Conservation (phyloP, 2,888 invertebrate genomes). For the Chorisops tibialis region DNA sequence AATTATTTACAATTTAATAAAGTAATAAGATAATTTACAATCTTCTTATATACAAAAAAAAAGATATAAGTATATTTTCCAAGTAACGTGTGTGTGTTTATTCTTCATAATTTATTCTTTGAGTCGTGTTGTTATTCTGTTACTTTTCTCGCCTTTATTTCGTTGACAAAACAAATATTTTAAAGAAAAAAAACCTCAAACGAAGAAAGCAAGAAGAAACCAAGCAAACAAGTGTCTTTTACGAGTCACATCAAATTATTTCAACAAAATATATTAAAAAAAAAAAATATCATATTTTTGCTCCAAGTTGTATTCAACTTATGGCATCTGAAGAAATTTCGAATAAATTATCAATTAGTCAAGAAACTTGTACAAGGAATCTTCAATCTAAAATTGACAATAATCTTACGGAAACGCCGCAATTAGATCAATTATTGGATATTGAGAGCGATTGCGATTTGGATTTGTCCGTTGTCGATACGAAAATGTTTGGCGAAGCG, state of each 20-base stretch:
- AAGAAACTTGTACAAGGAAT: not conserved
- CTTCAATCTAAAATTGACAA: constrained; percentile 30
- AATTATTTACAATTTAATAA: constrained; percentile 28
- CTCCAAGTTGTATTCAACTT: constrained; percentile 35
- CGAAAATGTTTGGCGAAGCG: constrained; percentile 42
- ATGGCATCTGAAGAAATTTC: constrained; percentile 41
- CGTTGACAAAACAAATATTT: not conserved
- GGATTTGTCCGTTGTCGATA: constrained; percentile 26
- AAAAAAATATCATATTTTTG: constrained; percentile 5
- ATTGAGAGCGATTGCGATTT: not conserved
- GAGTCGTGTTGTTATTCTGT: constrained; percentile 28
- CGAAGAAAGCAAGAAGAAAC: not conserved
- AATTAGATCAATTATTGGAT: not conserved
- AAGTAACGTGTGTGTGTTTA: constrained; percentile 28
- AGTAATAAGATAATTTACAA: constrained; percentile 26
- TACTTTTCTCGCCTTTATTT: constrained; percentile 21
- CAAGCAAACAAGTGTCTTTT: constrained; percentile 10
- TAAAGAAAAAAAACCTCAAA: not conserved
- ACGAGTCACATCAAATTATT: constrained; percentile 6
- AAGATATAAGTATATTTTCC: constrained; percentile 28
- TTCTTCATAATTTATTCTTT: constrained; percentile 30
- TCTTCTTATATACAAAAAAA: constrained; percentile 13
- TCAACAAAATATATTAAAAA: no score
- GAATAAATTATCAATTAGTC: constrained; percentile 30
- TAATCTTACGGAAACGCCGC: constrained; percentile 30